phyloP scores from a whole-genome alignment of 2,888 invertebrate species.

The Noctua fimbriata region DNA sequence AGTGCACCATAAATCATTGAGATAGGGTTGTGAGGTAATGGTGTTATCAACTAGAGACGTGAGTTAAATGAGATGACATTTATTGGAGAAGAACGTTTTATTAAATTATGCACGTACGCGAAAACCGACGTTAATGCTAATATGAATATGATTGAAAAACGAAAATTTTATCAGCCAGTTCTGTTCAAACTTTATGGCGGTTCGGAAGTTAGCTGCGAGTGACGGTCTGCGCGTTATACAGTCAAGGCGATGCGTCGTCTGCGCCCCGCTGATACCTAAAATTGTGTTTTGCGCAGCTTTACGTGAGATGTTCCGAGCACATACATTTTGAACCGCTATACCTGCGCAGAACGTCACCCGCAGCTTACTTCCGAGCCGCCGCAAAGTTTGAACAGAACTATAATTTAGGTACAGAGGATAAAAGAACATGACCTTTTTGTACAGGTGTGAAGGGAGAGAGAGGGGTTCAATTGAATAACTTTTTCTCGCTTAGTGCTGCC shows the following conservation, averaged over 20 bases:
- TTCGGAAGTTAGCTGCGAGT: too few species aligned
- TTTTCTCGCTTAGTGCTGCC: background rate
- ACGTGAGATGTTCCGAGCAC: too few species aligned
- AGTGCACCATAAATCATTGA: slow-evolving; percentile 51
- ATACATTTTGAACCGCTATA: too few species aligned
- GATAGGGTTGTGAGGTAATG: slow-evolving; percentile 43
- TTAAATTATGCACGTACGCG: background rate
- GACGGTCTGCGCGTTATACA: too few species aligned
- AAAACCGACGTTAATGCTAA: too few species aligned
- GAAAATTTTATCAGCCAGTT: background rate
- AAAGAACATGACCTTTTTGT: background rate
- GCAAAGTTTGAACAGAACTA: too few species aligned
- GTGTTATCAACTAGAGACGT: slow-evolving; percentile 14
- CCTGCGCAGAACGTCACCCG: too few species aligned
- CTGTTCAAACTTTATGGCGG: too few species aligned
- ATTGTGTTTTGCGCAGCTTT: too few species aligned
- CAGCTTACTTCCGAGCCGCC: too few species aligned
- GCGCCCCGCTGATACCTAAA: too few species aligned
- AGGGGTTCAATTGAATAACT: background rate
- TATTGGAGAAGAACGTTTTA: slow-evolving; percentile 2
- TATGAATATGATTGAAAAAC: background rate
- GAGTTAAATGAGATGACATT: background rate
- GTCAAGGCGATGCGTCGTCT: too few species aligned
- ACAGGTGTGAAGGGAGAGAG: background rate
- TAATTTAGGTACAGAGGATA: background rate